A percentile compares a stretch with the other conserved stretches of the same genome.
These are phyloP conservation scores for Rhipidura dahli DNA, from an alignment of 2,113 vertebrate genomes.

Conservation along the genomic window DNA sequence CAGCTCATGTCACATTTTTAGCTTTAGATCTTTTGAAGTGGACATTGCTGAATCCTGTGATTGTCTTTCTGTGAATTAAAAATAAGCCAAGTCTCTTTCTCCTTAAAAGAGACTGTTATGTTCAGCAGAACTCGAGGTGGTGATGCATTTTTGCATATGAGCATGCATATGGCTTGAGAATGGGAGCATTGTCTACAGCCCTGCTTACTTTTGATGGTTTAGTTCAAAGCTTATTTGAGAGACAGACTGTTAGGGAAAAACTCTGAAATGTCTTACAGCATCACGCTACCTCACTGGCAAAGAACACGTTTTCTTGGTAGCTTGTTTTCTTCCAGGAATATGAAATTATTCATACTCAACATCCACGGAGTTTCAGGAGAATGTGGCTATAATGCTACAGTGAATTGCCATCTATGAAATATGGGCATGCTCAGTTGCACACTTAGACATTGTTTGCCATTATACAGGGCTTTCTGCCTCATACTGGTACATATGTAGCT, in stretches of 20 bases:
- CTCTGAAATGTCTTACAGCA: not conserved
- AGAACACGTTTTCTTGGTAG: not conserved
- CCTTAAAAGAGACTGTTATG: not conserved
- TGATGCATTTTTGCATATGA: conserved; percentile 20
- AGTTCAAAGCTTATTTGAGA: not conserved
- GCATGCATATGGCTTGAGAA: not conserved
- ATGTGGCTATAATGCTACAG: not conserved
- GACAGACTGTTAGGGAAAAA: not conserved
- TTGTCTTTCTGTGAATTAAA: not conserved
- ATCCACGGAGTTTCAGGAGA: not conserved
- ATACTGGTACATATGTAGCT: not conserved
- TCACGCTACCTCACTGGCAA: not conserved
- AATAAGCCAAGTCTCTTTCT: conserved; percentile 2
- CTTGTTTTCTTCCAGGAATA: not conserved
- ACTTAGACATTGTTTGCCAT: not conserved
- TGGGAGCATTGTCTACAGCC: not conserved
- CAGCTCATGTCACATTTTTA: not conserved
- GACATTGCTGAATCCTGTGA: not conserved
- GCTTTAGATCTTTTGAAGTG: not conserved
- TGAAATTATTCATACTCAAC: not conserved
- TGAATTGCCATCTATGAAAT: not conserved
- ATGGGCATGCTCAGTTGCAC: not conserved
- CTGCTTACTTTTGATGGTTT: not conserved
- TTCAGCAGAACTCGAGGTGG: not conserved
- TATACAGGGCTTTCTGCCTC: not conserved